Percentiles rank a stretch among this genome's conserved stretches.
phyloP scores from a whole-genome alignment of 2,888 invertebrate genomes.

The Pinctada fucata region DNA sequence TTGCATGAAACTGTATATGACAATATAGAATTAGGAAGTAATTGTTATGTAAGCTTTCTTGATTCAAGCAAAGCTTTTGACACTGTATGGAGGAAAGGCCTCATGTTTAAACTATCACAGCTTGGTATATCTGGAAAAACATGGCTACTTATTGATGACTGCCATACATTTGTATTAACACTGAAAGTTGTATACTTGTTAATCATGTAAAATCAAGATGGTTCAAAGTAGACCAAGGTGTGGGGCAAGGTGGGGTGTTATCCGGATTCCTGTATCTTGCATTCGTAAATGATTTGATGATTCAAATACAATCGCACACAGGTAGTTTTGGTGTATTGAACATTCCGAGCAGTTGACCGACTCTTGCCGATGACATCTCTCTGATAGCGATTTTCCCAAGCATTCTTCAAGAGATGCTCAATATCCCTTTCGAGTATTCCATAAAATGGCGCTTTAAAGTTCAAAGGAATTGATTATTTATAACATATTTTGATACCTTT shows the following conservation, averaged over 20 bases:
- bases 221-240: background rate
- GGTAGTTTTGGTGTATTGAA: background rate
- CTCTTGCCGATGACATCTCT: background rate
- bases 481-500: too few relatives aligned
- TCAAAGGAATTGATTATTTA: too few relatives aligned
- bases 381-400: background rate
- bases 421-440: background rate
- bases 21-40: conserved; percentile 18
- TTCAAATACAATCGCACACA: background rate
- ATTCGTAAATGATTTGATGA: background rate
- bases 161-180: background rate
- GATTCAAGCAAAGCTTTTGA: conserved; percentile 21
- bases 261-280: background rate
- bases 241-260: background rate
- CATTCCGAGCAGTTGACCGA: background rate
- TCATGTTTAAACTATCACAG: conserved; percentile 11
- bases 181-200: background rate
- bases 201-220: background rate
- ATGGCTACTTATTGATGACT: conserved; percentile 1
- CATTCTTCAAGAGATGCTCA: background rate
- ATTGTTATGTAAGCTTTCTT: conserved; percentile 21
- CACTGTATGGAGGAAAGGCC: conserved; percentile 18
- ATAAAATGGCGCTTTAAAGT: background rate
- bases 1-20: conserved; percentile 21
- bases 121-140: conserved; percentile 11